Conservation (phyloP, 2,888 invertebrate genomes). For the Epirrhoe tristata region DNA sequence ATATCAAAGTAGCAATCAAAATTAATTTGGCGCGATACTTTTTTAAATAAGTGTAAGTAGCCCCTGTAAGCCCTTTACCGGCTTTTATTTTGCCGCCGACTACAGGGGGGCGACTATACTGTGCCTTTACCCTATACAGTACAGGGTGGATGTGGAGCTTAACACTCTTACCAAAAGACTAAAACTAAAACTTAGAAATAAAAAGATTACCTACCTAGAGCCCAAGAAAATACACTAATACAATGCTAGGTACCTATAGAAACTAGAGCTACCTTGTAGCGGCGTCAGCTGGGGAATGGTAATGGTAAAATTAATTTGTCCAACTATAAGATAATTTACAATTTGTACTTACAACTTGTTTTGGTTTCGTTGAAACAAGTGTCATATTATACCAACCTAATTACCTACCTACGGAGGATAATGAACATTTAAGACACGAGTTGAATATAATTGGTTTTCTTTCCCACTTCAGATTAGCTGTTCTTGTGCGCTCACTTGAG, state of each 20-base stretch:
- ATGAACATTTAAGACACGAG: background rate
- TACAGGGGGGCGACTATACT: too few species aligned
- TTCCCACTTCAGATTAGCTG: background rate
- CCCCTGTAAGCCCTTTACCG: too few species aligned
- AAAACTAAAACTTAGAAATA: too few species aligned
- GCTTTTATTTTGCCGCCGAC: too few species aligned
- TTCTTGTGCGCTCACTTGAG: background rate
- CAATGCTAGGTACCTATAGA: too few species aligned
- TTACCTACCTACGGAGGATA: background rate
- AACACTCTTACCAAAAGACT: too few species aligned
- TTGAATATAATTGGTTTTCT: background rate
- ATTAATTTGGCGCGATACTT: too few species aligned
- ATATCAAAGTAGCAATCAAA: too few species aligned
- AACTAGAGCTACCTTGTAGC: background rate
- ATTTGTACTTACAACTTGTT: background rate
- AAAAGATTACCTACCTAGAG: background rate
- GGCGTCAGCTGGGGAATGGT: constrained; percentile 2
- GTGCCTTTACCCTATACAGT: too few species aligned
- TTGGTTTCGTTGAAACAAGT: background rate
- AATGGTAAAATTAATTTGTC: background rate
- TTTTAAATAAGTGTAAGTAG: too few species aligned
- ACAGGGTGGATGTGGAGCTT: too few species aligned
- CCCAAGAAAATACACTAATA: background rate
- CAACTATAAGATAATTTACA: background rate
- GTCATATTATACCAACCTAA: too few species aligned